A percentile compares a stretch with the other conserved stretches of the same genome.
Conservation (phyloP, 2,113 vertebrate genomes). For the Chloropsis cyanopogon region DNA sequence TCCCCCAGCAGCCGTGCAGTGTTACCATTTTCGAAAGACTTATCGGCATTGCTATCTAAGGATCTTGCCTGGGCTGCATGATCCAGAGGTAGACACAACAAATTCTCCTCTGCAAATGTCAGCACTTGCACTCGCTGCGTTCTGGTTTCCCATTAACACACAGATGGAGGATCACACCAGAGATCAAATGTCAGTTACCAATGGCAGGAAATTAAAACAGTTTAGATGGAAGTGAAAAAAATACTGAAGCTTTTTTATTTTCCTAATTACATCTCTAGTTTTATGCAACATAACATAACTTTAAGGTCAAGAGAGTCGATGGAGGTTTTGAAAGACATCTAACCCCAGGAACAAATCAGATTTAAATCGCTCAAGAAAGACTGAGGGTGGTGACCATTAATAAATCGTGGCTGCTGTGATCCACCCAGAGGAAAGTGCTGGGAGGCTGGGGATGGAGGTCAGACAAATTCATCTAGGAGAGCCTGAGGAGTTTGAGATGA, state of each 20-base stretch:
- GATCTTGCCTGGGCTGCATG: not conserved
- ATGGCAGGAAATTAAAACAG: not conserved
- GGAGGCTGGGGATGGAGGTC: not conserved
- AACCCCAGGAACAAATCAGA: not conserved
- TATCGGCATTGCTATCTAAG: not conserved
- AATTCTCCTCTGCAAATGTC: conserved; percentile 42
- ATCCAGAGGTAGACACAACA: conserved; percentile 19
- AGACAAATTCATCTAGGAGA: not conserved
- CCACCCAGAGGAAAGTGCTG: not conserved
- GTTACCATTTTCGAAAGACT: not conserved
- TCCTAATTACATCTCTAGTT: not conserved
- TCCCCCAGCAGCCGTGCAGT: not conserved
- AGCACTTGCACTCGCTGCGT: not conserved
- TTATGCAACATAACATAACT: not conserved
- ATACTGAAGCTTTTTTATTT: not conserved
- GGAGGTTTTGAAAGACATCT: not conserved
- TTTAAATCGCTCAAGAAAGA: not conserved
- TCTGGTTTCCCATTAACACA: not conserved
- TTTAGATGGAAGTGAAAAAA: not conserved
- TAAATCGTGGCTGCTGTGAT: rapidly evolving
- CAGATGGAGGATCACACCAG: not conserved
- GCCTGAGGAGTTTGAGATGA: not conserved
- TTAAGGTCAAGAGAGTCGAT: not conserved
- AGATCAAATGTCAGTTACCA: conserved; percentile 14
- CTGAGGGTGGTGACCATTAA: rapidly evolving